Conservation (phyloP, 2,888 invertebrate genomes). For the Ariolimax columbianus region DNA sequence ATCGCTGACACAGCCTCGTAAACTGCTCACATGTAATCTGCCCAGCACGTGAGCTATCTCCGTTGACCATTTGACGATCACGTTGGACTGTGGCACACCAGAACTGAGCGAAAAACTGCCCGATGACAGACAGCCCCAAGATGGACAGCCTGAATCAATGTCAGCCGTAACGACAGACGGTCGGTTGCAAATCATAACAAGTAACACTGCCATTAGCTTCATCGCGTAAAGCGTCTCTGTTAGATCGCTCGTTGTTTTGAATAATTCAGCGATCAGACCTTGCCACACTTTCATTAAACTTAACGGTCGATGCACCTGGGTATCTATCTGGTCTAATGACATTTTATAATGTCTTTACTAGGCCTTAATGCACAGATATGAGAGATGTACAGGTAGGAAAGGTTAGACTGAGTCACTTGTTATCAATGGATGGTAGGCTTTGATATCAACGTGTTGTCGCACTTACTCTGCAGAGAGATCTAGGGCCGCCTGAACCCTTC, state of each 20-base stretch:
- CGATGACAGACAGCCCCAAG: conserved; percentile 61
- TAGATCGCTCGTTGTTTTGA: neutral
- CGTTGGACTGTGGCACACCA: conserved; percentile 54
- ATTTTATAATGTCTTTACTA: neutral
- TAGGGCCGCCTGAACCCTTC: too few species aligned
- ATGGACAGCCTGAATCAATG: conserved; percentile 59
- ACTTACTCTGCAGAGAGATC: too few species aligned
- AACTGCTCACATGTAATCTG: conserved; percentile 53
- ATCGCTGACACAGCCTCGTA: conserved; percentile 52
- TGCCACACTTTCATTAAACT: too few species aligned
- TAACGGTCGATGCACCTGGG: too few species aligned
- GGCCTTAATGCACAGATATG: too few species aligned
- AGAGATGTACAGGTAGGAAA: too few species aligned
- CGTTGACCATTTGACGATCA: conserved; percentile 55
- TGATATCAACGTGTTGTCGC: too few species aligned
- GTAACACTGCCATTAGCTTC: neutral
- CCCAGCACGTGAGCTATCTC: conserved; percentile 59
- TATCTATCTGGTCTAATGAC: too few species aligned
- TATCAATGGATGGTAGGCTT: too few species aligned
- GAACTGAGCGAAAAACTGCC: conserved; percentile 61
- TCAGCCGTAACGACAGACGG: neutral
- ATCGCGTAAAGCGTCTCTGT: neutral
- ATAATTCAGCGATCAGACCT: too few species aligned
- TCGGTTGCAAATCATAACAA: neutral
- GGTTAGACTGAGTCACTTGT: too few species aligned